phyloP scores from a whole-genome alignment of 2,797 vertebrate genomes.

The Sparus aurata region DNA sequence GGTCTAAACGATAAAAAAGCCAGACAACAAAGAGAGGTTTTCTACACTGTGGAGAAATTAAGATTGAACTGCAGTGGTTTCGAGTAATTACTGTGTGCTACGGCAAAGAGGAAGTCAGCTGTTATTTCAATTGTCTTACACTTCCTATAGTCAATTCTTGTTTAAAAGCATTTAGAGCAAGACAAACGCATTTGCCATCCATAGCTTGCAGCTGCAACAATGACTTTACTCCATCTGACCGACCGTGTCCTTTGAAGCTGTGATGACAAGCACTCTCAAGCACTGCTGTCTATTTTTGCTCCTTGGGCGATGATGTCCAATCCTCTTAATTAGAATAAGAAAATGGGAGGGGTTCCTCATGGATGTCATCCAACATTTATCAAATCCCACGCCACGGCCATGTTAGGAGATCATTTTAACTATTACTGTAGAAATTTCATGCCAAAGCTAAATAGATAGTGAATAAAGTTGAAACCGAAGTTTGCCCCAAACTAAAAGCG shows the following conservation, averaged over 20 bases:
- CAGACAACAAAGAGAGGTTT: slow-evolving; percentile 1
- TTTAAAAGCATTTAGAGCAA: slow-evolving; percentile 12
- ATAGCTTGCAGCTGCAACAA: slow-evolving; percentile 25
- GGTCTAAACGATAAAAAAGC: slow-evolving; percentile 6
- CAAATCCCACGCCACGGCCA: background rate
- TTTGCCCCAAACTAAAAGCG: background rate
- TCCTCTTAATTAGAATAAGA: slow-evolving; percentile 45
- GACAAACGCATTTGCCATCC: slow-evolving; percentile 11
- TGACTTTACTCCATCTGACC: slow-evolving; percentile 36
- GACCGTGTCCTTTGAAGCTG: slow-evolving; percentile 32
- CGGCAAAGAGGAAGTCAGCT: background rate
- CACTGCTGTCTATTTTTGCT: slow-evolving; percentile 43
- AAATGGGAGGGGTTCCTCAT: slow-evolving; percentile 30
- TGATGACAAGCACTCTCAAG: slow-evolving; percentile 28
- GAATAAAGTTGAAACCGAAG: background rate
- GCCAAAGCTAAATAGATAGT: background rate
- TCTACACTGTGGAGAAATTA: background rate
- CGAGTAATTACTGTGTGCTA: slow-evolving; percentile 2
- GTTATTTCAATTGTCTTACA: background rate
- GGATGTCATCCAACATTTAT: slow-evolving; percentile 42
- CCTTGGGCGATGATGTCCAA: slow-evolving; percentile 17
- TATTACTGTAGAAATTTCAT: background rate
- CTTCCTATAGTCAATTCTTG: background rate
- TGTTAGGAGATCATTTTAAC: slow-evolving; percentile 7
- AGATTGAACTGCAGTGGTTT: slow-evolving; percentile 25